Percentiles rank a stretch among this genome's conserved stretches.
Evolutionary conservation across 2,113 vertebrate species (phyloP).

Genomic region (Camelus bactrianus): DNA sequence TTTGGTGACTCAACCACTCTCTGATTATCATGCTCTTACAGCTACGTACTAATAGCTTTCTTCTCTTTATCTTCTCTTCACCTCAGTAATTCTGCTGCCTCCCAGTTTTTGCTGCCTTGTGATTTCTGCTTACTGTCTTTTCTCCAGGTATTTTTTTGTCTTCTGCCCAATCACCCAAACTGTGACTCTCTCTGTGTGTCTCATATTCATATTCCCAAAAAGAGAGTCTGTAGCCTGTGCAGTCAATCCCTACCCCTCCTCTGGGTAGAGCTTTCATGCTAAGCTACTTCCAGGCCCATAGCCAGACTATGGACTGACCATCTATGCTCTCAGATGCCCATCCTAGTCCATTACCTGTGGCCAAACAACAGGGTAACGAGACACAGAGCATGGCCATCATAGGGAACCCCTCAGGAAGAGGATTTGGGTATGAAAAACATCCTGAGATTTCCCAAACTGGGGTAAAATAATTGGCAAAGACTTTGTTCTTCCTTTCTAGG

Average conservation of each 20-base stretch:
- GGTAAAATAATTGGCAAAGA: not conserved
- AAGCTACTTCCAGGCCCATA: not conserved
- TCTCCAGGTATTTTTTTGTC: not conserved
- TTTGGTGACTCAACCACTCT: not conserved
- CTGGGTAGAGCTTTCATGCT: not conserved
- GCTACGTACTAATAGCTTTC: not conserved
- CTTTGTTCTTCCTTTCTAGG: not conserved
- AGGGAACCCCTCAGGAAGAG: not conserved
- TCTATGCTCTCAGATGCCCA: not conserved
- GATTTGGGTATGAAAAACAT: not conserved
- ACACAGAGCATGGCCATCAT: not conserved
- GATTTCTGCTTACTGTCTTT: not conserved
- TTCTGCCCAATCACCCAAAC: not conserved
- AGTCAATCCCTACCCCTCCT: not conserved
- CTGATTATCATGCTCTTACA: not conserved
- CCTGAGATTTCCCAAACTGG: not conserved
- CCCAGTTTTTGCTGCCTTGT: not conserved
- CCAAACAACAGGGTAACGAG: not conserved
- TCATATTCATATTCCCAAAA: not conserved
- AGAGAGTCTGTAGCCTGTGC: not conserved
- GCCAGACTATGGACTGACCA: not conserved
- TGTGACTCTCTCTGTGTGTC: not conserved
- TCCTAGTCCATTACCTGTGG: too few species aligned
- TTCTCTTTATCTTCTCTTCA: not conserved
- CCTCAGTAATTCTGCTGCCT: not conserved